Evolutionary conservation across 1,140 invertebrate species (phyloP).

Genomic region (Drosophila pseudoobscura): DNA sequence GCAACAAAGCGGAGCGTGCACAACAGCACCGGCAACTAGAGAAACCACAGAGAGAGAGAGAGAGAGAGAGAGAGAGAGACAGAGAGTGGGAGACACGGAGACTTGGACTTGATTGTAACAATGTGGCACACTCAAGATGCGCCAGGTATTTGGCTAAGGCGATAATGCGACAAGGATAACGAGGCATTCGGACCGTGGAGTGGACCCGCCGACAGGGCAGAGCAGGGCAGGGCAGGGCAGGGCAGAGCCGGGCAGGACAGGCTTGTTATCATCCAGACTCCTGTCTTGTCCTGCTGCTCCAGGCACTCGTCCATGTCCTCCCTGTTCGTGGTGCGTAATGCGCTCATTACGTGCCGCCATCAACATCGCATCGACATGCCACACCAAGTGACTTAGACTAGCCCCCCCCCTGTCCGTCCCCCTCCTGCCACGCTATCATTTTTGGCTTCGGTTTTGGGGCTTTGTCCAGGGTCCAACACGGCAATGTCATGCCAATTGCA

Average conservation of each 20-base stretch:
- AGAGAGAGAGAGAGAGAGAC: slow-evolving; percentile 14
- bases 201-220: slow-evolving; percentile 4
- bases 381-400: slow-evolving; percentile 45
- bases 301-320: slow-evolving; percentile 1
- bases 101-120: slow-evolving; percentile 68
- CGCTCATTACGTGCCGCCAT: slow-evolving; percentile 78
- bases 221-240: slow-evolving; percentile 12
- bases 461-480: slow-evolving; percentile 53
- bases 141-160: slow-evolving; percentile 74
- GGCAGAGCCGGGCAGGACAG: slow-evolving; percentile 4
- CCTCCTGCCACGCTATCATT: slow-evolving; percentile 2
- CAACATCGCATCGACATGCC: slow-evolving; percentile 56
- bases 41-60: slow-evolving; percentile 1
- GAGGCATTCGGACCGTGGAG: slow-evolving; percentile 43
- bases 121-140: slow-evolving; percentile 74
- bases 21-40: slow-evolving; percentile 40
- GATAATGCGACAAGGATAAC: slow-evolving; percentile 81
- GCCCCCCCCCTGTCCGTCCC: too few relatives aligned
- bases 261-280: slow-evolving; percentile 60
- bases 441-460: slow-evolving; percentile 47
- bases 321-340: slow-evolving; percentile 63
- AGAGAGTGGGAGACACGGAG: slow-evolving; percentile 37
- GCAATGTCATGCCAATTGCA: slow-evolving; percentile 75
- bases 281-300: not conserved
- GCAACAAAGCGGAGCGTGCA: slow-evolving; percentile 61